phyloP scores from a whole-genome alignment of 2,888 invertebrate species.

The Lycocerus yunnanus region DNA sequence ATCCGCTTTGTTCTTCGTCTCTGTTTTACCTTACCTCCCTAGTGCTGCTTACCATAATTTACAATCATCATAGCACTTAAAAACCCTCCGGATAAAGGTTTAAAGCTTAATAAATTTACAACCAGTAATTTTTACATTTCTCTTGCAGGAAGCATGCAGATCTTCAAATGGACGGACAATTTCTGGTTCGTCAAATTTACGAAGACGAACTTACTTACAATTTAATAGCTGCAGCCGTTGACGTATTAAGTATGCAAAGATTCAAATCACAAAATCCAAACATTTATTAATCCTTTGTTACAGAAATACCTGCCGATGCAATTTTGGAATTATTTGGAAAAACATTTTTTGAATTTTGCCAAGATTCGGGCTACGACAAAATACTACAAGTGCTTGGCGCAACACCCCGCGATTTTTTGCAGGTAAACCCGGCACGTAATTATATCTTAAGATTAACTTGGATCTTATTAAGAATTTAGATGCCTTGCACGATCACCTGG shows the following conservation, averaged over 20 bases:
- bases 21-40: not conserved
- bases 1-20: not conserved
- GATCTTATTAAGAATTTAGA: conserved; percentile 78
- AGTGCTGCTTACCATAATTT: not conserved
- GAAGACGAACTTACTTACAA: conserved; percentile 95
- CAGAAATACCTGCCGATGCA: conserved; percentile 88
- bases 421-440: conserved; percentile 61
- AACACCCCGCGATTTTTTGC: conserved; percentile 92
- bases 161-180: conserved; percentile 93
- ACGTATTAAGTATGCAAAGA: conserved; percentile 77
- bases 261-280: conserved; percentile 47
- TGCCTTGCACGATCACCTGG: conserved; percentile 92
- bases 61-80: not conserved
- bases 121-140: conserved; percentile 16
- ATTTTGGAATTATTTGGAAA: conserved; percentile 91
- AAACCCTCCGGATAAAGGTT: not conserved
- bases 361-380: conserved; percentile 96
- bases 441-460: not conserved
- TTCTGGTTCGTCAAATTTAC: conserved; percentile 91
- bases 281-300: conserved; percentile 36
- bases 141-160: conserved; percentile 84
- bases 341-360: conserved; percentile 95
- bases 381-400: conserved; percentile 93
- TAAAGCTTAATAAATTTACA: not conserved
- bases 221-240: conserved; percentile 88